A percentile compares a stretch with the other conserved stretches of the same genome.
Evolutionary conservation across 2,888 invertebrate genomes (phyloP).

Genomic region (Microctonus brassicae): DNA sequence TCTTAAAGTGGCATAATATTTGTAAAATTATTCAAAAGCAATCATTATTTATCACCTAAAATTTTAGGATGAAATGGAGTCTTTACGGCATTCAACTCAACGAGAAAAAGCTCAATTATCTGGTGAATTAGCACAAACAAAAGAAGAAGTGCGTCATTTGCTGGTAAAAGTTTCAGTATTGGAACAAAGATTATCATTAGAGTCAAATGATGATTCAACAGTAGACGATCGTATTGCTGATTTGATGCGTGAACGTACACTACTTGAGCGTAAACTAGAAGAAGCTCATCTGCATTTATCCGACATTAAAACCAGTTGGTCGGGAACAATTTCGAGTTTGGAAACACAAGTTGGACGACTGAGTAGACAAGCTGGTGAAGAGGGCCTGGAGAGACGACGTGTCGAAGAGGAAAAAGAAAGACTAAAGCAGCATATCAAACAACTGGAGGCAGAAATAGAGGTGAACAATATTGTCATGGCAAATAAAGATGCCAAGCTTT

Average conservation of each 20-base stretch:
- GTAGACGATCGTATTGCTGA: constrained; percentile 74
- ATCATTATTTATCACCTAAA: not conserved
- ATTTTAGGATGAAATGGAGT: constrained; percentile 84
- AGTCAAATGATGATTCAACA: constrained; percentile 68
- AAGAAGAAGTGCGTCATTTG: constrained; percentile 82
- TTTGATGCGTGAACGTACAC: constrained; percentile 74
- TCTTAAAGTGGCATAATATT: not conserved
- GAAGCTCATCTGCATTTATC: constrained; percentile 89
- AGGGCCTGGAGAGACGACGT: constrained; percentile 83
- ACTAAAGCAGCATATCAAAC: constrained; percentile 76
- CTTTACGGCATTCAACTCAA: constrained; percentile 80
- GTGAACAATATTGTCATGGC: constrained; percentile 77
- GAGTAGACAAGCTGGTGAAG: constrained; percentile 87
- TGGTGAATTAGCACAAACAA: constrained; percentile 79
- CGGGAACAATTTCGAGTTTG: constrained; percentile 87
- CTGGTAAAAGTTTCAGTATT: constrained; percentile 75
- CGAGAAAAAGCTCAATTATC: constrained; percentile 79
- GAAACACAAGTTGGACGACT: constrained; percentile 91
- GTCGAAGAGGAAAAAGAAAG: constrained; percentile 79
- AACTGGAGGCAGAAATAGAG: constrained; percentile 77
- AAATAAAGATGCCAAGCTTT: constrained; percentile 80
- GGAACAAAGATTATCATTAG: constrained; percentile 63
- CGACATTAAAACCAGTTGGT: constrained; percentile 93
- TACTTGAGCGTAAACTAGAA: constrained; percentile 83
- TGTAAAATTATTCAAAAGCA: not conserved